Evolutionary conservation across 1,140 invertebrate species (phyloP).

Genomic region (Drosophila watanabei): DNA sequence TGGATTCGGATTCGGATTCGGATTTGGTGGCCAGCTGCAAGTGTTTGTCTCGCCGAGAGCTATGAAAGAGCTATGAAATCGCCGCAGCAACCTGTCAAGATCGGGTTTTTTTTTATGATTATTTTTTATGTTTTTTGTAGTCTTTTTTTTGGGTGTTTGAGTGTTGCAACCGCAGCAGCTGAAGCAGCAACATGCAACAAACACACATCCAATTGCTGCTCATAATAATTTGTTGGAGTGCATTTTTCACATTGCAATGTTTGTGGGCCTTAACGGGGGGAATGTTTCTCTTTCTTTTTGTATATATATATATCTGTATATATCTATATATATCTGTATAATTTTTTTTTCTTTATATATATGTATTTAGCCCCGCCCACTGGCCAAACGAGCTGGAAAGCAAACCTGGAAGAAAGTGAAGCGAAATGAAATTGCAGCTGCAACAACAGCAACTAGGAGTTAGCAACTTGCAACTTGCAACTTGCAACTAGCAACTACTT

Average conservation of each 20-base stretch:
- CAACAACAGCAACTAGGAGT: constrained; percentile 16
- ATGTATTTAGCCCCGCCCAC: constrained; percentile 13
- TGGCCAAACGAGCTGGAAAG: constrained; percentile 53
- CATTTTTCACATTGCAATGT: constrained; percentile 79
- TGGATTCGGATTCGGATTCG: no score
- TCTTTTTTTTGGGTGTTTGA: constrained; percentile 55
- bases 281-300: constrained; percentile 31
- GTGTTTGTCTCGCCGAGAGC: constrained; percentile 15
- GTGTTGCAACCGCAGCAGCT: constrained; percentile 65
- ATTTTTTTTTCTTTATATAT: no score
- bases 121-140: constrained; percentile 34
- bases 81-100: constrained; percentile 65
- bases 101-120: constrained; percentile 48
- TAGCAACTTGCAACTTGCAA: constrained; percentile 9
- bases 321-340: neutral
- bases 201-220: constrained; percentile 58
- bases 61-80: neutral
- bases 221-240: constrained; percentile 79
- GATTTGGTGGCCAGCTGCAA: constrained; percentile 39
- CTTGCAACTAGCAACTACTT: constrained; percentile 17
- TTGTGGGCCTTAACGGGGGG: constrained; percentile 31
- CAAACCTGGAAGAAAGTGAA: constrained; percentile 75
- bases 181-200: constrained; percentile 5
- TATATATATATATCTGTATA: neutral
- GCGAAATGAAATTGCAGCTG: constrained; percentile 75